Evolutionary conservation across 1,140 invertebrate species (phyloP).

Genomic region (Melipona quadrifasciata): DNA sequence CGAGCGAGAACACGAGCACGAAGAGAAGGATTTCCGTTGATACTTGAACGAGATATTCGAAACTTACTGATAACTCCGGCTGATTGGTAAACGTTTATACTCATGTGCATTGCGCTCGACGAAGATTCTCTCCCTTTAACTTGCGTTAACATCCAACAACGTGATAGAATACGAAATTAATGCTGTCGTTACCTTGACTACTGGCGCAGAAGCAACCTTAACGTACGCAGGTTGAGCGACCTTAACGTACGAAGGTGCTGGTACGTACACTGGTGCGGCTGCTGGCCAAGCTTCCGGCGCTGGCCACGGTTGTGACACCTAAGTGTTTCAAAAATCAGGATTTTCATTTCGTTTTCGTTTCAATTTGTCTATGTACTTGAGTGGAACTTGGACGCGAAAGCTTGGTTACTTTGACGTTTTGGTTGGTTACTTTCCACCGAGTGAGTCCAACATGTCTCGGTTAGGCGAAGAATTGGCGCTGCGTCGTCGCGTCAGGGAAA

Average conservation of each 20-base stretch:
- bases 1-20: background rate
- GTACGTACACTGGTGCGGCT: background rate
- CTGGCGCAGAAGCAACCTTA: constrained; percentile 23
- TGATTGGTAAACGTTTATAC: background rate
- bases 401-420: constrained; percentile 24
- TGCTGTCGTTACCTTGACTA: constrained; percentile 30
- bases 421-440: constrained; percentile 37
- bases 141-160: background rate
- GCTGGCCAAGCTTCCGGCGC: constrained; percentile 28
- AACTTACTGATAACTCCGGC: background rate
- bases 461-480: background rate
- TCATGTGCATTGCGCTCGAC: background rate
- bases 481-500: no score
- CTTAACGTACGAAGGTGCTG: constrained; percentile 41
- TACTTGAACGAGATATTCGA: background rate
- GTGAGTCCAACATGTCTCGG: constrained; percentile 48
- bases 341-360: background rate
- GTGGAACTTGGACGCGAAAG: background rate
- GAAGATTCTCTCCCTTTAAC: background rate
- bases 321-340: constrained; percentile 37
- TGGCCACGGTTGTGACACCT: constrained; percentile 44
- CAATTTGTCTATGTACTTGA: background rate
- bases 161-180: background rate
- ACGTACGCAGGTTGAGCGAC: constrained; percentile 25
- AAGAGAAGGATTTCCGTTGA: background rate